A percentile compares a stretch with the other conserved stretches of the same genome.
Conservation (phyloP, 2,888 invertebrate genomes). For the Salpingus planirostris region DNA sequence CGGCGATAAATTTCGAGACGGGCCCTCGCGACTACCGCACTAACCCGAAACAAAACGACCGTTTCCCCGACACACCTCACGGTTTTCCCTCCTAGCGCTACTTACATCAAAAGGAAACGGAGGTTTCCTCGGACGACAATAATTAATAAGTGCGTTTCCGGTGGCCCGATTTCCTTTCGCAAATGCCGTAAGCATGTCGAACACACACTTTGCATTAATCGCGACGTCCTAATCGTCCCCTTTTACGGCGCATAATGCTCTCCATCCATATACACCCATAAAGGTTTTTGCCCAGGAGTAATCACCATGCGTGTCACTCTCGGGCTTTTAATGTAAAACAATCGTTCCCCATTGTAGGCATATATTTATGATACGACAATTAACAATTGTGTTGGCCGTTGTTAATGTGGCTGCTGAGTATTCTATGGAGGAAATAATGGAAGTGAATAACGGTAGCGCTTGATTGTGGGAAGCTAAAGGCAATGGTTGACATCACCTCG, state of each 20-base stretch:
- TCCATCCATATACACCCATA: no score
- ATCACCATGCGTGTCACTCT: constrained; percentile 26
- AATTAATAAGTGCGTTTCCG: no score
- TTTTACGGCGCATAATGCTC: constrained; percentile 31
- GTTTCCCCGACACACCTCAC: no score
- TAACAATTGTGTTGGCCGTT: constrained; percentile 24
- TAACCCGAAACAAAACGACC: no score
- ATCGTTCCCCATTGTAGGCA: constrained; percentile 16
- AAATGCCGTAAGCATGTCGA: constrained; percentile 23
- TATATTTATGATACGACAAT: constrained; percentile 25
- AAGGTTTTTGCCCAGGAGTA: no score
- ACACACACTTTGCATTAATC: constrained; percentile 33
- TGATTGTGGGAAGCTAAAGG: constrained; percentile 21
- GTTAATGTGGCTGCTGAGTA: constrained; percentile 10
- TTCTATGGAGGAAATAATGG: constrained; percentile 18
- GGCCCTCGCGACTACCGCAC: no score
- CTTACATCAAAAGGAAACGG: no score
- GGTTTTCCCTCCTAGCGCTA: no score
- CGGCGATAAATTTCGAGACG: no score
- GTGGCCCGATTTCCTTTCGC: no score
- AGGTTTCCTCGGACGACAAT: no score
- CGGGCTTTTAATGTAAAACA: constrained; percentile 14
- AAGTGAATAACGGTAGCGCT: constrained; percentile 20
- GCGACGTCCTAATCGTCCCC: constrained; percentile 29
- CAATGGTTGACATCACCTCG: constrained; percentile 18